Percentiles rank a stretch among this genome's conserved stretches.
These are phyloP conservation scores for Drepana falcataria DNA, from an alignment of 2,888 invertebrate genomes.

Conservation along the genomic window DNA sequence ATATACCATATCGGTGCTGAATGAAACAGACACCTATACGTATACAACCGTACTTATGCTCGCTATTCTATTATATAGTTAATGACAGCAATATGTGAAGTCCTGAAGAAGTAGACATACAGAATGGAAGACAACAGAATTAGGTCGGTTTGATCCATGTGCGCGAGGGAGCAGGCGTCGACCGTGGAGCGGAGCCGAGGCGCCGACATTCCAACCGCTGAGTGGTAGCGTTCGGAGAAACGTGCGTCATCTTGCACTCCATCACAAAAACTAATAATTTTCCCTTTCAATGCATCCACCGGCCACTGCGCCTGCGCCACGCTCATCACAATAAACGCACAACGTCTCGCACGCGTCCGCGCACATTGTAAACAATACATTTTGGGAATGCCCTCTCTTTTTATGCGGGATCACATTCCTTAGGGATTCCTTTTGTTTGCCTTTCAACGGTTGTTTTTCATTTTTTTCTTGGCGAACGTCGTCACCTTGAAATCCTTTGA, in stretches of 20 bases:
- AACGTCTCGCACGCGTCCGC: slow-evolving; percentile 45
- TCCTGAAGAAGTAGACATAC: too few species aligned
- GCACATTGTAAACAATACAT: slow-evolving; percentile 70
- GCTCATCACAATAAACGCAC: slow-evolving; percentile 61
- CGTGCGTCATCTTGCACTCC: slow-evolving; percentile 57
- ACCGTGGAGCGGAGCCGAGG: slow-evolving; percentile 18
- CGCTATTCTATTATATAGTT: too few species aligned
- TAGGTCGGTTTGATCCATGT: too few species aligned
- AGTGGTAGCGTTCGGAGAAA: slow-evolving; percentile 50
- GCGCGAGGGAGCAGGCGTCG: slow-evolving; percentile 26
- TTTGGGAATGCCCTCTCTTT: slow-evolving; percentile 75
- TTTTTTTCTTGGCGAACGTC: slow-evolving; percentile 48
- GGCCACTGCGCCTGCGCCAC: slow-evolving; percentile 27
- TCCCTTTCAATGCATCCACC: slow-evolving; percentile 71
- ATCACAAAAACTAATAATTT: slow-evolving; percentile 69
- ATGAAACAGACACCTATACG: too few species aligned
- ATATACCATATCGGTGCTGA: background rate
- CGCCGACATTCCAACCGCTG: slow-evolving; percentile 47
- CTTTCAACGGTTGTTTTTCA: slow-evolving; percentile 51
- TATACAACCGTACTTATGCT: too few species aligned
- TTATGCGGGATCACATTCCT: slow-evolving; percentile 71
- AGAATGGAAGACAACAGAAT: too few species aligned
- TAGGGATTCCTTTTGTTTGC: slow-evolving; percentile 77
- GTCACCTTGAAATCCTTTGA: slow-evolving; percentile 51
- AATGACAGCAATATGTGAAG: too few species aligned